Conservation (phyloP, 2,888 invertebrate genomes). For the Apoda limacodes region DNA sequence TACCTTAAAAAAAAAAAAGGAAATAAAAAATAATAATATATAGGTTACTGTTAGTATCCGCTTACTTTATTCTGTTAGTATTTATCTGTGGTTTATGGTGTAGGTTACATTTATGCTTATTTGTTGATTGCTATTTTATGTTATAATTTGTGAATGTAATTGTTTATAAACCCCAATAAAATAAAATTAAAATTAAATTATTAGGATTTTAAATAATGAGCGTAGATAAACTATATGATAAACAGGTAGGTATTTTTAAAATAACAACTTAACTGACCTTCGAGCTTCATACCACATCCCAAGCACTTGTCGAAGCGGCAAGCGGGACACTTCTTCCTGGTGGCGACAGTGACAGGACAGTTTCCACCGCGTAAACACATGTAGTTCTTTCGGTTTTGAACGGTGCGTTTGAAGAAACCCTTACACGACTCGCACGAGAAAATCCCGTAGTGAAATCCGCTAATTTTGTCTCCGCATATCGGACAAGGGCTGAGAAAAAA, state of each 20-base stretch:
- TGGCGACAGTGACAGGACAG: slow-evolving; percentile 93
- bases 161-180: too few species aligned
- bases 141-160: too few species aligned
- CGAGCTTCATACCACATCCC: slow-evolving; percentile 96
- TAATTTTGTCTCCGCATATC: slow-evolving; percentile 95
- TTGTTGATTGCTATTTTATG: too few species aligned
- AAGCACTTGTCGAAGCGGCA: slow-evolving; percentile 97
- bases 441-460: slow-evolving; percentile 97
- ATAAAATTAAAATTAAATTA: too few species aligned
- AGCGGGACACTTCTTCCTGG: slow-evolving; percentile 96
- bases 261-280: slow-evolving; percentile 69
- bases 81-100: too few species aligned
- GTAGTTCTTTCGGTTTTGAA: slow-evolving; percentile 98
- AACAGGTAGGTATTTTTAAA: too few species aligned
- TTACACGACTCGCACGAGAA: slow-evolving; percentile 98
- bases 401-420: slow-evolving; percentile 97
- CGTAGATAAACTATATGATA: neutral
- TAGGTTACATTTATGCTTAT: too few species aligned
- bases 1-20: too few species aligned
- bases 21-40: too few species aligned
- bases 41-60: too few species aligned
- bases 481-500: slow-evolving; percentile 88
- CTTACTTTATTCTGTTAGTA: too few species aligned
- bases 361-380: slow-evolving; percentile 91
- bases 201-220: too few species aligned